phyloP scores from a whole-genome alignment of 1,140 invertebrate species.

The Ceratina calcarata region DNA sequence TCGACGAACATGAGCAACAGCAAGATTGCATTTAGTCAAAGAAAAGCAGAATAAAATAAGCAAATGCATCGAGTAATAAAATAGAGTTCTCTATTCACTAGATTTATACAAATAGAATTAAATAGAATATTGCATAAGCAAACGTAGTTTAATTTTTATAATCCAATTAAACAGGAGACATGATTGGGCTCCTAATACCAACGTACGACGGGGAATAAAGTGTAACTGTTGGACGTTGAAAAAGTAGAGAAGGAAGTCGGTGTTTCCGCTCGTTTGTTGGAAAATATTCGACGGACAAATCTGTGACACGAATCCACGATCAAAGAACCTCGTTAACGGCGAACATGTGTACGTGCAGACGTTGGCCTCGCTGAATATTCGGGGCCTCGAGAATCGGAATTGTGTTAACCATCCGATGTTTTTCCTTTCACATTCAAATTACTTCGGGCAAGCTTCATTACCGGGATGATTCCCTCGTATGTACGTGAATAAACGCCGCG shows the following conservation, averaged over 20 bases:
- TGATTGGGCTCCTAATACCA: not conserved
- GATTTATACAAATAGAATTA: too few relatives aligned
- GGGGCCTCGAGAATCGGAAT: conserved; percentile 27
- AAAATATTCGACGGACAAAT: conserved; percentile 6
- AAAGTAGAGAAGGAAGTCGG: conserved; percentile 4
- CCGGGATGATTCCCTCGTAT: conserved; percentile 18
- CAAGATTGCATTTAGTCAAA: too few relatives aligned
- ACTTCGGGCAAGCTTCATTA: conserved; percentile 42
- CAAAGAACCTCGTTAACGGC: conserved; percentile 44
- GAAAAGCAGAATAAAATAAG: too few relatives aligned
- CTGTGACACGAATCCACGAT: conserved; percentile 34
- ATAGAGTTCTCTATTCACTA: too few relatives aligned
- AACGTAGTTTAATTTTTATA: not conserved
- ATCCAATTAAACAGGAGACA: not conserved
- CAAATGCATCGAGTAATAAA: too few relatives aligned
- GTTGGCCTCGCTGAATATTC: conserved; percentile 49
- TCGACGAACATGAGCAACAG: too few relatives aligned
- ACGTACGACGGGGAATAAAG: conserved; percentile 5
- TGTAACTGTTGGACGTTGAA: conserved; percentile 14
- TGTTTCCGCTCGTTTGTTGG: not conserved
- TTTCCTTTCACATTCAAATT: conserved; percentile 52
- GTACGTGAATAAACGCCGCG: conserved; percentile 5
- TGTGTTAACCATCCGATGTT: conserved; percentile 27
- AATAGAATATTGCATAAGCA: too few relatives aligned
- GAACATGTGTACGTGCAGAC: not conserved